Evolutionary conservation across 2,113 vertebrate species (phyloP).

Genomic region (Spizaetus ornatus): DNA sequence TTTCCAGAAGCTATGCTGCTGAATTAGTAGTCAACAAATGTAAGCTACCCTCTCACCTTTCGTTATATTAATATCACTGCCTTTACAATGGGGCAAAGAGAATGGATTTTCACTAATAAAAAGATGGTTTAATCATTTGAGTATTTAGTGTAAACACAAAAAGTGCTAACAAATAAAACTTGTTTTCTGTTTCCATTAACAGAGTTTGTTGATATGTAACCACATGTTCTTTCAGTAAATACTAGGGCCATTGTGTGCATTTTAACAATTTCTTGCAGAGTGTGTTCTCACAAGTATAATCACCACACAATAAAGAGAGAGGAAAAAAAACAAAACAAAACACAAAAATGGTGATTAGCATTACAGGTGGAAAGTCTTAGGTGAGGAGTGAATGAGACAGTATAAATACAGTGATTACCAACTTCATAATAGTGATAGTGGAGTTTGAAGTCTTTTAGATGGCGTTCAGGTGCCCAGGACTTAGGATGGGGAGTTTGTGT

Average conservation of each 20-base stretch:
- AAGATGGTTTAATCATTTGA: neutral
- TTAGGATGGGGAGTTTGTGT: neutral
- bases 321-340: neutral
- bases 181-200: neutral
- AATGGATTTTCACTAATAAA: neutral
- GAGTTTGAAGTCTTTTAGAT: neutral
- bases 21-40: slow-evolving; percentile 23
- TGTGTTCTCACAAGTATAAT: neutral
- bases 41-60: neutral
- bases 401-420: neutral
- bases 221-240: neutral
- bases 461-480: neutral
- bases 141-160: neutral
- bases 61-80: neutral
- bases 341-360: neutral
- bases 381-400: neutral
- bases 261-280: neutral
- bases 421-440: neutral
- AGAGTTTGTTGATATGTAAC: neutral
- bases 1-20: slow-evolving; percentile 8
- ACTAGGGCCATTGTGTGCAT: neutral
- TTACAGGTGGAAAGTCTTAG: neutral
- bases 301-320: neutral
- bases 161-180: neutral
- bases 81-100: neutral